These are phyloP conservation scores for Drosophila trapezifrons DNA, from an alignment of 1,140 invertebrate species.

Conservation along the genomic window DNA sequence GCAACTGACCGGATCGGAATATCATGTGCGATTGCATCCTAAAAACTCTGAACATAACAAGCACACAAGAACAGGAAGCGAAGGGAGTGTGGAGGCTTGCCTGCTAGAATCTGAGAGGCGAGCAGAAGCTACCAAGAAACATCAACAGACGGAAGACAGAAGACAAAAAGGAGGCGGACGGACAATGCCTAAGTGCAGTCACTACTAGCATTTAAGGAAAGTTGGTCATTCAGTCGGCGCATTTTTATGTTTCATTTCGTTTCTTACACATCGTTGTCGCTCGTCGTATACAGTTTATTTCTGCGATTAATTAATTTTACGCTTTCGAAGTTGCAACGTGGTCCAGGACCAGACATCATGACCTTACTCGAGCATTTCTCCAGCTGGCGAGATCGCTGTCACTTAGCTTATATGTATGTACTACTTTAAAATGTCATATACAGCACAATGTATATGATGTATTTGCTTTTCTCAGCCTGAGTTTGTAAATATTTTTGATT, in stretches of 20 bases:
- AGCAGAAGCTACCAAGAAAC: neutral
- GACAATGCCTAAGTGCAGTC: conserved; percentile 53
- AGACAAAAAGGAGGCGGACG: neutral
- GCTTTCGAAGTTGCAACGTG: conserved; percentile 42
- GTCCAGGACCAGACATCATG: conserved; percentile 56
- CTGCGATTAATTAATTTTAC: conserved; percentile 26
- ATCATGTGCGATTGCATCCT: conserved; percentile 3
- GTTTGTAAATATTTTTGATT: conserved; percentile 52
- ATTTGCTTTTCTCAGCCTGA: conserved; percentile 40
- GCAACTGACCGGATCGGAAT: conserved; percentile 26
- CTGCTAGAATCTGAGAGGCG: neutral
- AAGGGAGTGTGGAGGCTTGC: conserved; percentile 8
- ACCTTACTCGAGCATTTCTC: conserved; percentile 40
- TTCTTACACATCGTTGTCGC: conserved; percentile 4
- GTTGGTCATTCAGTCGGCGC: conserved; percentile 27
- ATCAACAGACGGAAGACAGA: neutral
- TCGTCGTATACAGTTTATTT: conserved; percentile 24
- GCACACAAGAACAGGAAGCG: conserved; percentile 3
- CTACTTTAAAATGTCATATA: conserved; percentile 29
- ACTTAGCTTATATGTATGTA: conserved; percentile 28
- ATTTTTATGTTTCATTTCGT: conserved; percentile 8
- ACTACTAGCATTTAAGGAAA: conserved; percentile 74
- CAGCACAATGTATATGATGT: conserved; percentile 33
- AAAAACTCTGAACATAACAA: conserved; percentile 8
- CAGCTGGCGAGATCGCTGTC: conserved; percentile 32